phyloP scores from a whole-genome alignment of 2,888 invertebrate species.

The Imbricaverruca yamaguchii region DNA sequence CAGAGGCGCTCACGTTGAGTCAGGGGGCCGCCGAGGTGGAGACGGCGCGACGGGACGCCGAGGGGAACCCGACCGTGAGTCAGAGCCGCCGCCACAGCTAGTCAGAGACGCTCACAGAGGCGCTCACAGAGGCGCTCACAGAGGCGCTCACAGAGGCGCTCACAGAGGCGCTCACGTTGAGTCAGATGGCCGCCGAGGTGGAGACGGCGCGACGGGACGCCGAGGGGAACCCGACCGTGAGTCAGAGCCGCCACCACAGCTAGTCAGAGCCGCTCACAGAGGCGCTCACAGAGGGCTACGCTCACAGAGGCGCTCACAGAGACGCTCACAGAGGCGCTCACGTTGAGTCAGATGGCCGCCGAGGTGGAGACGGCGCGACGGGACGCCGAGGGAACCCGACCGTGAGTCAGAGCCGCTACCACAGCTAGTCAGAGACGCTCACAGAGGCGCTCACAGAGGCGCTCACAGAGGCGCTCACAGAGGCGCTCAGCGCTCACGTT shows the following conservation, averaged over 20 bases:
- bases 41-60: constrained; percentile 35
- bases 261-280: too few species aligned
- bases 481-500: constrained; percentile 73
- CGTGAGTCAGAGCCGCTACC: constrained; percentile 25
- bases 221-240: constrained; percentile 29
- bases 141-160: too few species aligned
- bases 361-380: constrained; percentile 52
- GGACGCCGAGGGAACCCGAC: constrained; percentile 25
- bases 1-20: constrained; percentile 68
- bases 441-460: too few species aligned
- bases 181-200: constrained; percentile 57
- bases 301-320: too few species aligned
- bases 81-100: not conserved
- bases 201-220: constrained; percentile 40
- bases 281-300: too few species aligned
- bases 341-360: constrained; percentile 42
- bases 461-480: too few species aligned
- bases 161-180: constrained; percentile 36
- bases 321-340: too few species aligned
- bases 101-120: too few species aligned
- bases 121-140: too few species aligned
- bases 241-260: not conserved
- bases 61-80: constrained; percentile 29
- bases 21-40: constrained; percentile 73
- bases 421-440: too few species aligned